Conservation (phyloP, 1,140 invertebrate genomes). For the Drosophila burlai region DNA sequence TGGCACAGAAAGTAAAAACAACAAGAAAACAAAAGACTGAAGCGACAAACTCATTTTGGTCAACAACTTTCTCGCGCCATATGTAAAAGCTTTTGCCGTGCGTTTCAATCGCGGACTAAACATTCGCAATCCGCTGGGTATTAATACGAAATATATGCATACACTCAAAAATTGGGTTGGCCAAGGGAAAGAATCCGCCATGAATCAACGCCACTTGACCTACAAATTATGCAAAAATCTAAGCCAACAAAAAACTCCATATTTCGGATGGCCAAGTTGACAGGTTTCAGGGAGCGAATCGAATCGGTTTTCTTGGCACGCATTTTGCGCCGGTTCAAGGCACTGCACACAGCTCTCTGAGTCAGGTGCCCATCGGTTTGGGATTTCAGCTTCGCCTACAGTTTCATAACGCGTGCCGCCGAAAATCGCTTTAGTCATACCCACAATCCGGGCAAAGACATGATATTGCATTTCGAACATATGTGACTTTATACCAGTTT, state of each 20-base stretch:
- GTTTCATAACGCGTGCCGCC: conserved; percentile 41
- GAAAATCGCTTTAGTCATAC: conserved; percentile 56
- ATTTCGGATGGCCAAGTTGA: conserved; percentile 28
- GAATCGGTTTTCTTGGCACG: conserved; percentile 67
- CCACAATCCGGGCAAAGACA: conserved; percentile 14
- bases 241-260: conserved; percentile 7
- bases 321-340: conserved; percentile 31
- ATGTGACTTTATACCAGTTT: conserved; percentile 30
- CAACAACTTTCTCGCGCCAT: conserved; percentile 65
- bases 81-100: conserved; percentile 45
- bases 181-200: conserved; percentile 33
- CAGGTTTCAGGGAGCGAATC: conserved; percentile 25
- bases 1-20: conserved; percentile 56
- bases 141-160: conserved; percentile 15
- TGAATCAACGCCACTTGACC: conserved; percentile 48
- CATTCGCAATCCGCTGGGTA: conserved; percentile 48
- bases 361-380: conserved; percentile 18
- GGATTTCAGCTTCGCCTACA: conserved; percentile 19
- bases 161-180: conserved; percentile 25
- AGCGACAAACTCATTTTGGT: conserved; percentile 70
- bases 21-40: conserved; percentile 72
- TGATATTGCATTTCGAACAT: conserved; percentile 43
- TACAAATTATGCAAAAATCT: conserved; percentile 65
- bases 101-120: conserved; percentile 33
- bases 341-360: conserved; percentile 7